Evolutionary conservation across 2,113 vertebrate species (phyloP), one percentile per base, ranked within the genome.

Genomic region (Oncorhynchus tshawytscha): DNA sequence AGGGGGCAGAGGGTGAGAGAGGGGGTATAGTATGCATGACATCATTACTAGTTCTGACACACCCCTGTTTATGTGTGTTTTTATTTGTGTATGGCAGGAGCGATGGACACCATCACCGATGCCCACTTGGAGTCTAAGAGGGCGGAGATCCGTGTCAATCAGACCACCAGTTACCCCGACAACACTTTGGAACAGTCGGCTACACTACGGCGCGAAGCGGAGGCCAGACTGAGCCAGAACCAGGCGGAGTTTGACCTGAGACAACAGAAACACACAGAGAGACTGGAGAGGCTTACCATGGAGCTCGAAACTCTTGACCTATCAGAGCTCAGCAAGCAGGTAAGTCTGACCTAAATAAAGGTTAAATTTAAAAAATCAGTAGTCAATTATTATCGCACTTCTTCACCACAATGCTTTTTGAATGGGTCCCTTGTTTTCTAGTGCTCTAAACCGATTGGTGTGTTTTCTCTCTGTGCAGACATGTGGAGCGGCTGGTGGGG

Each of bases 71-170:
- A 3, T 5, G 16, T 13, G 15, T 31, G 27, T 34, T 54, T 54
- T 27, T 6, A 20, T 3, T 3, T 67, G 65, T 66, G 22, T 64
- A 16, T 64, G 75, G 25, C 82, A 99, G 98, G 98, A 2, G 97
- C 97, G 59, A 84, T 95, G 91, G 95, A 95, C 54, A 98, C 96
- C 72, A 95, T 99, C 82, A 88, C 89, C 75, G 91, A 92, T 71
- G 97, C 97, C 67, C 94, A 96, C 84, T 86, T 89, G 71, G 87
- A 94, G 88, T 99, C 97, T 48, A 72, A 84, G 1, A 91, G 83
- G 74, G 96, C 97, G 1, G 95, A 98, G 85, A 67, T 81, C 57
- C 91, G 82, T 29, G 94, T 92, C 81, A 96, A 95, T 69, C 85
- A 86, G 62, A 95, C 96, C 70, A 94, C 93, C 75, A 91, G 85